phyloP scores from a whole-genome alignment of 2,113 vertebrate genomes.

The Caranx ignobilis region DNA sequence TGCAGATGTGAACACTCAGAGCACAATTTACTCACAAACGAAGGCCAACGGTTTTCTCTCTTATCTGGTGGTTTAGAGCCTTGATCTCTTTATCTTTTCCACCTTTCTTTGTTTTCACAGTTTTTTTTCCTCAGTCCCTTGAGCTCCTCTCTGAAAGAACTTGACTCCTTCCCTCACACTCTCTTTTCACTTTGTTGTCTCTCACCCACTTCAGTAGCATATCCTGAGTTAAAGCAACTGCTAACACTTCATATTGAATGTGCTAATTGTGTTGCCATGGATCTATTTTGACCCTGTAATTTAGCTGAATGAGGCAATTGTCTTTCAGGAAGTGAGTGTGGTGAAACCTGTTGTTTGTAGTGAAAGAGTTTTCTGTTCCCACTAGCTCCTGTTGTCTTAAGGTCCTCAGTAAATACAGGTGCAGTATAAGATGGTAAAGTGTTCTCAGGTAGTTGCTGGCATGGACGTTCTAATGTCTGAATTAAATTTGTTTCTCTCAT shows the following conservation, averaged over 20 bases:
- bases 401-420: constrained; percentile 26
- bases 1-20: constrained; percentile 60
- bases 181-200: not conserved
- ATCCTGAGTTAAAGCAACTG: constrained; percentile 25
- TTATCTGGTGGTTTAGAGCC: constrained; percentile 26
- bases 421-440: constrained; percentile 26
- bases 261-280: constrained; percentile 22
- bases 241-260: constrained; percentile 18
- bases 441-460: constrained; percentile 25
- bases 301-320: not conserved
- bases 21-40: constrained; percentile 31
- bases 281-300: constrained; percentile 36
- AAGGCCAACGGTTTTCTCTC: constrained; percentile 8
- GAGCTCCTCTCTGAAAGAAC: constrained; percentile 6
- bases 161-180: not conserved
- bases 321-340: constrained; percentile 30
- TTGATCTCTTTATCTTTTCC: constrained; percentile 43
- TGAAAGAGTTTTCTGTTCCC: constrained; percentile 30
- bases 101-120: constrained; percentile 41
- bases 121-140: constrained; percentile 3
- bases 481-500: constrained; percentile 14
- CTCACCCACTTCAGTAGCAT: not conserved
- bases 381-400: constrained; percentile 17
- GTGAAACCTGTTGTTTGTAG: constrained; percentile 10
- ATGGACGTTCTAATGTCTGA: constrained; percentile 28